These are phyloP conservation scores for Euwallacea fornicatus DNA, from an alignment of 1,140 invertebrate species.

Conservation along the genomic window DNA sequence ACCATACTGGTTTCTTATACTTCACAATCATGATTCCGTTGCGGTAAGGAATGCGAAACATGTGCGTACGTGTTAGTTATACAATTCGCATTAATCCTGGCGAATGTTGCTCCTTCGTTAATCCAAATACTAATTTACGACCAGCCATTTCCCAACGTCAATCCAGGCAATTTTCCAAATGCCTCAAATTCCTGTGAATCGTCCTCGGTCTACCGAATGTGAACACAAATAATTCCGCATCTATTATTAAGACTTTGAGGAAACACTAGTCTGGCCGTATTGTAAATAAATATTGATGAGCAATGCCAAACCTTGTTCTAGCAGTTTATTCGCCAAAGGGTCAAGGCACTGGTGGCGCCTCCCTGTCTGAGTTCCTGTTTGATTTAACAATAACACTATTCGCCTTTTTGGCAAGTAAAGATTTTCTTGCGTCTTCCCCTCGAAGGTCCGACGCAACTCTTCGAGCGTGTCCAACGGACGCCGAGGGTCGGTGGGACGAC, in stretches of 20 bases:
- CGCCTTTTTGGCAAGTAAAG: too few relatives aligned
- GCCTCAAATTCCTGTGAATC: background rate
- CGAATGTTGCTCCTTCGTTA: too few relatives aligned
- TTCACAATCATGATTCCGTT: too few relatives aligned
- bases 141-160: background rate
- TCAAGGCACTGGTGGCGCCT: too few relatives aligned
- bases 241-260: background rate
- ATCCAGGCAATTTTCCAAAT: slow-evolving; percentile 9
- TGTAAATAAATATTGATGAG: background rate
- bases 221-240: background rate
- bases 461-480: slow-evolving; percentile 18
- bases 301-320: background rate
- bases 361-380: too few relatives aligned
- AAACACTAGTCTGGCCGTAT: background rate
- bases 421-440: background rate
- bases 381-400: too few relatives aligned
- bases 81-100: too few relatives aligned
- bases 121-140: too few relatives aligned
- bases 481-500: slow-evolving; percentile 5
- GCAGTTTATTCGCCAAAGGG: background rate
- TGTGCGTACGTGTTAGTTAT: too few relatives aligned
- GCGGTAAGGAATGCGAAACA: too few relatives aligned
- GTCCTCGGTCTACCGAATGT: background rate
- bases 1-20: too few relatives aligned
- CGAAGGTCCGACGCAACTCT: slow-evolving; percentile 29